phyloP scores from a whole-genome alignment of 2,113 vertebrate species.

The Nothoprocta perdicaria region DNA sequence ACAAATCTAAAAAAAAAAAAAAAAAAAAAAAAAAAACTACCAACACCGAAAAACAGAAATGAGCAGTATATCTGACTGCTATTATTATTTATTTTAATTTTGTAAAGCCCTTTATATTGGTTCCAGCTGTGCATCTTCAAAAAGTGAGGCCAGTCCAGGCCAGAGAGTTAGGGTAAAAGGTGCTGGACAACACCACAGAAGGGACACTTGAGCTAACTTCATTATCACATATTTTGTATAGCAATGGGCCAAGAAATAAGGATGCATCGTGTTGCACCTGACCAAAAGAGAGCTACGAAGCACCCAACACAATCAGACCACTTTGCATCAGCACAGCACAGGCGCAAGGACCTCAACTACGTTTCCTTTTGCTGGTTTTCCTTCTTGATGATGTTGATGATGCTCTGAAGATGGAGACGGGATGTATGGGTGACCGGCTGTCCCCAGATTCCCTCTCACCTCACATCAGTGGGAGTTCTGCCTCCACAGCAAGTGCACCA shows the following conservation, averaged over 20 bases:
- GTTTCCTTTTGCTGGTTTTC: background rate
- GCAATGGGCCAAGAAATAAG: background rate
- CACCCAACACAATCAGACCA: accelerated
- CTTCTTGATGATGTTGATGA: background rate
- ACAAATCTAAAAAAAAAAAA: background rate
- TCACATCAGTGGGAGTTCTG: background rate
- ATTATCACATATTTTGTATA: background rate
- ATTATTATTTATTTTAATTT: background rate
- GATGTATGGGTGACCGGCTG: accelerated
- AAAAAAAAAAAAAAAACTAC: background rate
- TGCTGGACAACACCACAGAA: background rate
- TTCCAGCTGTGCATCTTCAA: background rate
- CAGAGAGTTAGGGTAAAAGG: background rate
- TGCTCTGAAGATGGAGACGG: background rate
- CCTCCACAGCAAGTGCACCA: background rate
- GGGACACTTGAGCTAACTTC: background rate
- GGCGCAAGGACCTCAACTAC: background rate
- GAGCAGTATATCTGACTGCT: background rate
- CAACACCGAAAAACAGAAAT: background rate
- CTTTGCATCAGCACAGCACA: accelerated
- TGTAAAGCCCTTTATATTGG: background rate
- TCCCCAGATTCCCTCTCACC: background rate
- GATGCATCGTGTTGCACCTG: background rate
- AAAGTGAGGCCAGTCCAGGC: background rate
- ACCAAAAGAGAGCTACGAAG: background rate